These are phyloP conservation scores for Orchesella cincta DNA, from an alignment of 1,140 invertebrate species.

Conservation along the genomic window DNA sequence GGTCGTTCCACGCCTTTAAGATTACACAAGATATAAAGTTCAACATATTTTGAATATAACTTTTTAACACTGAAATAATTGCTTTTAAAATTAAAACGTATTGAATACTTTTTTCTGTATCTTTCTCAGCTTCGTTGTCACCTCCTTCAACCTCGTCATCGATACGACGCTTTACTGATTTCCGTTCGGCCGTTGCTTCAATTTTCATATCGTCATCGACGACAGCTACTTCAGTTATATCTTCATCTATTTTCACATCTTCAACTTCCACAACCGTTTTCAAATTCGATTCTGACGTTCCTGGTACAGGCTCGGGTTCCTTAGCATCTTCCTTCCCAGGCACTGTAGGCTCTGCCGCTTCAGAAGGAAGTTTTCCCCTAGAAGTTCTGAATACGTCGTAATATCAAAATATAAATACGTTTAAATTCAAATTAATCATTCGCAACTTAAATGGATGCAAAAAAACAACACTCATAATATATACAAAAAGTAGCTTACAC, in stretches of 20 bases:
- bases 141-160: background rate
- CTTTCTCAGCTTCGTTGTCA: background rate
- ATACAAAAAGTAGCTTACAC: too few species aligned
- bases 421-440: background rate
- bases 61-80: too few species aligned
- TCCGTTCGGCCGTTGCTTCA: background rate
- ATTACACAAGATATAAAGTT: too few species aligned
- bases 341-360: background rate
- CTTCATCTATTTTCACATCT: background rate
- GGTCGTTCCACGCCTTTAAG: background rate
- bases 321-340: background rate
- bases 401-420: background rate
- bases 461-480: background rate
- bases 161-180: background rate
- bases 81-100: too few species aligned
- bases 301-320: background rate
- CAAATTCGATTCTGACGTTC: background rate
- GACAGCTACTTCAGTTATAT: background rate
- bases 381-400: too few species aligned
- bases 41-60: too few species aligned
- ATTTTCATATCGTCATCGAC: background rate
- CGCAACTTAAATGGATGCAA: background rate
- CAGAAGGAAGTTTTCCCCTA: background rate
- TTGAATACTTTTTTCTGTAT: too few species aligned
- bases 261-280: background rate